Evolutionary conservation across 2,113 vertebrate genomes (phyloP), one percentile per base, ranked within the genome.

Genomic region (Scomber colias): DNA sequence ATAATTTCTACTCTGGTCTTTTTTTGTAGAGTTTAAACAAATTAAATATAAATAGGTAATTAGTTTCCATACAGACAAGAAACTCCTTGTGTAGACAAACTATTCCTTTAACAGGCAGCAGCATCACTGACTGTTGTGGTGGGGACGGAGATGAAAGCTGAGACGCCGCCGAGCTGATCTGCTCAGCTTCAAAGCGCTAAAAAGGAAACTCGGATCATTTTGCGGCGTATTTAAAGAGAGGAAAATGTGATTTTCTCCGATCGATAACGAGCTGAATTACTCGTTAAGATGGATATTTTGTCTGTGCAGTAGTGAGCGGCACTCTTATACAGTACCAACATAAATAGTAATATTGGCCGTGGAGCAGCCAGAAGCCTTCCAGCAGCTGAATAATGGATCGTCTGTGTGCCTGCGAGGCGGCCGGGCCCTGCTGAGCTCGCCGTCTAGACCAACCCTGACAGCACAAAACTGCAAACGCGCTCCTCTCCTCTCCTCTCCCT

Each of bases 341-440:
- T 40, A 79, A 85, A 83, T 48, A 71, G 70, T 60, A 24, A 49
- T 76, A 55, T 49, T 84, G 72, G 81, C 79, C 46, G 80, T 60
- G n/a, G 53, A 85, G 81, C 75, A 50, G 75, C 7, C 62, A 69
- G 64, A 27, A 51, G 30, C 16, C 79, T 77, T 80, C 85, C 85
- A 89, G 83, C 54, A 85, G 84, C 79, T 89, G 85, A 88, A 91
- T 86, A 89, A 89, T 88, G 74, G 73, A 88, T 86, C 8, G 73
- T 73, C 71, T 85, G 85, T 89, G 71, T 87, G 82, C 81, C 27
- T 75, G 73, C 19, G 66, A 75, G 88, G 77, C 81, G 61, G 66
- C 73, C 46, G 77, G 27, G 55, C 60, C 79, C 35, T 71, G 75
- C 69, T 78, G 84, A 81, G 61, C 74, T 5, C 3, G 71, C 16